Percentiles rank a stretch among this genome's conserved stretches.
These are phyloP conservation scores for Andrena flavipes DNA, from an alignment of 2,888 invertebrate species.

Conservation along the genomic window DNA sequence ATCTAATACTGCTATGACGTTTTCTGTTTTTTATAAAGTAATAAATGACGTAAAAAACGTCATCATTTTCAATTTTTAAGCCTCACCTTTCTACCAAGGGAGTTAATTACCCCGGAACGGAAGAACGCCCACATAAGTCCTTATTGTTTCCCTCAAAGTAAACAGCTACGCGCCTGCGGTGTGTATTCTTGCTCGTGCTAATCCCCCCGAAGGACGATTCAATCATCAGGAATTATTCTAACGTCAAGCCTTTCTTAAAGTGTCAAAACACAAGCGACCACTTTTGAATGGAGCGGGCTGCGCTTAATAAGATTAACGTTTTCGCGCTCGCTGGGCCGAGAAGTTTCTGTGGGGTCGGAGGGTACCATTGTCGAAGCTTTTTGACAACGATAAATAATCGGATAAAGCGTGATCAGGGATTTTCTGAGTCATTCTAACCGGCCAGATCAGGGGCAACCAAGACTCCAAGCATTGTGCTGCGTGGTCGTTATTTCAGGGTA, in stretches of 20 bases:
- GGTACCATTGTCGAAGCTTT: constrained; percentile 68
- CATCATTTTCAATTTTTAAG: too few species aligned
- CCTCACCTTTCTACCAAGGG: too few species aligned
- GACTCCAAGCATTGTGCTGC: constrained; percentile 63
- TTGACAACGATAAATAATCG: constrained; percentile 82
- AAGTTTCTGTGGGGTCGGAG: constrained; percentile 46
- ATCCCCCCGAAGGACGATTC: neutral
- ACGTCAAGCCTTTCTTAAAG: constrained; percentile 45
- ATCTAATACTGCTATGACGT: too few species aligned
- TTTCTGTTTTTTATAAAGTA: too few species aligned
- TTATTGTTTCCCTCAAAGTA: too few species aligned
- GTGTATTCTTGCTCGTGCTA: neutral
- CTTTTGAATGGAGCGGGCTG: constrained; percentile 58
- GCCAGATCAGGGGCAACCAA: constrained; percentile 69
- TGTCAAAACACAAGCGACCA: constrained; percentile 66
- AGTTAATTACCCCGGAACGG: too few species aligned
- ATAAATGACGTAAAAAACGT: too few species aligned
- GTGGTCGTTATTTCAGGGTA: constrained; percentile 52
- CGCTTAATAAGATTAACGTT: constrained; percentile 75
- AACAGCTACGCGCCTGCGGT: too few species aligned
- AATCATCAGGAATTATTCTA: neutral
- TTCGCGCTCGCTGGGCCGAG: constrained; percentile 55
- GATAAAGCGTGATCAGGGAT: constrained; percentile 76
- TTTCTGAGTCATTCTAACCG: constrained; percentile 76
- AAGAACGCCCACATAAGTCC: too few species aligned